Base-by-base conservation (phyloP, 2,888 invertebrate genomes). In the Nemapogon koenigi region DNA sequence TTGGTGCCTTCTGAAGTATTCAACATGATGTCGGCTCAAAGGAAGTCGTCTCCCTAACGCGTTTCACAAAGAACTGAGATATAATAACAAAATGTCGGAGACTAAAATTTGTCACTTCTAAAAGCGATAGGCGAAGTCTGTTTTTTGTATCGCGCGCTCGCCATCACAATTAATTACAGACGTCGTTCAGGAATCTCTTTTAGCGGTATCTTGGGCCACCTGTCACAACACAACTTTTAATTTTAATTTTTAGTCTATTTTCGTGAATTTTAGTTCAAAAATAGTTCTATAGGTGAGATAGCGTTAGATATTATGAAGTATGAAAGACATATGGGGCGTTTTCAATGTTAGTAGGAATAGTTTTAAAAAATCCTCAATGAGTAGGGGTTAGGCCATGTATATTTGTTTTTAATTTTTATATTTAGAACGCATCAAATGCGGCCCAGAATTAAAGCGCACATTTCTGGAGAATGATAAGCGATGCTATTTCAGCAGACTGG, bases 1-100 rank as follows among this genome's bases (percentile, higher is more conserved):
- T 83, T 88, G 37, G 75, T 73, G 41, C 85, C 83, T 61, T 88
- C 88, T 7, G 59, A 52, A 42, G 70, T 61, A 43, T 52, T 56
- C 55, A 71, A 57, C 55, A 61, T 68, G 16, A 33, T 38, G 22
- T 18, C 19, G 16, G 32, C 22, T 48, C 54, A 54, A 35, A n/a
- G n/a, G 29, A 11, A 25, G 25, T 49, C 52, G 44, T 46, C 59
- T 3, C 18, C 48, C 55, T 46, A 39, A 50, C 55, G 49, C 61
- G 61, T 44, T 53, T 49, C 54, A 49, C 49, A 45, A 55, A 49
- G 59, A 55, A 75, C 72, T 73, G 67, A 64, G 46, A 48, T 55
- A 48, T 49, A 44, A 44, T 44, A 43, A 50, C 52, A 10, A 10
- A 7, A 10, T 22, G 22, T 22, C 22, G 22, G 6, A 6, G 10